Conservation (phyloP, 1,140 invertebrate genomes). For the Drosophila nannoptera region DNA sequence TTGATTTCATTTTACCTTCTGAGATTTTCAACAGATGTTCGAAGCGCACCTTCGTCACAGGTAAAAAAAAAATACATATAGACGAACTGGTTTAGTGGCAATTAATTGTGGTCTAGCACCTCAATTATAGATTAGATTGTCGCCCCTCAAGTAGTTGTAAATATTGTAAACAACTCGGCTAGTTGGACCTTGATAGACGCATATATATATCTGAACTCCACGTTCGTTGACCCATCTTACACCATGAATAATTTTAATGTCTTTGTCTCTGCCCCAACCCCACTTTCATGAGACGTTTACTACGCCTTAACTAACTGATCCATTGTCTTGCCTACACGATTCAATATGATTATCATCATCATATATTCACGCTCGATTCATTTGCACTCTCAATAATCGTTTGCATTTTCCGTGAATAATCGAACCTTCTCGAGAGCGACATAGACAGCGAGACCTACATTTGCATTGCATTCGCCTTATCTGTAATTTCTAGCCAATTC, state of each 20-base stretch:
- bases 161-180: not conserved
- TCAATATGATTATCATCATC: too few relatives aligned
- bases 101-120: not conserved
- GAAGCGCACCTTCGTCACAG: conserved; percentile 15
- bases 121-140: conserved; percentile 5
- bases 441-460: too few relatives aligned
- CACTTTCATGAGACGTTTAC: too few relatives aligned
- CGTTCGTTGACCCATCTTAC: conserved; percentile 27
- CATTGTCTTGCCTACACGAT: too few relatives aligned
- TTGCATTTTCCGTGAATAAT: too few relatives aligned
- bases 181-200: not conserved
- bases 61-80: conserved; percentile 35
- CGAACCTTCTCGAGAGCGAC: too few relatives aligned
- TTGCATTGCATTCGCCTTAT: too few relatives aligned
- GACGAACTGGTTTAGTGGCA: not conserved
- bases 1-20: conserved; percentile 9
- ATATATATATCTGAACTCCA: conserved; percentile 9
- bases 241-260: not conserved
- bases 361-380: too few relatives aligned
- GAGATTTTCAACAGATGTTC: conserved; percentile 59
- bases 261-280: too few relatives aligned
- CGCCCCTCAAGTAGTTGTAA: not conserved
- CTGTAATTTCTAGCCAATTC: too few relatives aligned
- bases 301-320: too few relatives aligned
- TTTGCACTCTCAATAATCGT: too few relatives aligned